Conservation (phyloP, 2,888 invertebrate genomes). For the Mythimna albipuncta region DNA sequence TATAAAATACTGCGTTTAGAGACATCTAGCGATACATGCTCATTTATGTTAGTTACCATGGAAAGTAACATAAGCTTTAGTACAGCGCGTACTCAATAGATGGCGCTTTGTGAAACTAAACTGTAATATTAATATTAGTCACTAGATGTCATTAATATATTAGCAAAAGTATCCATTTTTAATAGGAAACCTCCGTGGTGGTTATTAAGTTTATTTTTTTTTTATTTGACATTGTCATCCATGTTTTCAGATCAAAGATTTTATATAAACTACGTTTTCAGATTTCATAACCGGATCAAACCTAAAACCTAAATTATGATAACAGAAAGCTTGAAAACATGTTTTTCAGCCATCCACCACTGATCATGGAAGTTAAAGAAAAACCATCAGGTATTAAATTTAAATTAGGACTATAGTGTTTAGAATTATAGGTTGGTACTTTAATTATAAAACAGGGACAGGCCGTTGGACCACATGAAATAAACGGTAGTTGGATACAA, state of each 20-base stretch:
- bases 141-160: constrained; percentile 30
- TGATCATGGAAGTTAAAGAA: constrained; percentile 20
- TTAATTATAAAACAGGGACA: not conserved
- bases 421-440: not conserved
- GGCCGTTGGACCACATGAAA: not conserved
- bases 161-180: not conserved
- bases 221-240: constrained; percentile 30
- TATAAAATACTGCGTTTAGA: not conserved
- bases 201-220: constrained; percentile 20
- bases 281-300: constrained; percentile 4
- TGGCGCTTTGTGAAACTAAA: constrained; percentile 4
- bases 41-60: not conserved
- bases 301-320: not conserved
- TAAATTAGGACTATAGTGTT: not conserved
- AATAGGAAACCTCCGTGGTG: constrained; percentile 27
- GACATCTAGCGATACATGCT: constrained; percentile 23
- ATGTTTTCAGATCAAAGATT: constrained; percentile 19
- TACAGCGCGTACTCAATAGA: not conserved
- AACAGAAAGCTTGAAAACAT: constrained; percentile 18
- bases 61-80: not conserved
- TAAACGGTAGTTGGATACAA: too few relatives aligned
- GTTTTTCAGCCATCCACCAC: constrained; percentile 7
- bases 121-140: not conserved
- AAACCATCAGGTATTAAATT: constrained; percentile 11
- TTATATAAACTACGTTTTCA: constrained; percentile 1